phyloP scores from a whole-genome alignment of 2,113 vertebrate species.

The Plecotus auritus region DNA sequence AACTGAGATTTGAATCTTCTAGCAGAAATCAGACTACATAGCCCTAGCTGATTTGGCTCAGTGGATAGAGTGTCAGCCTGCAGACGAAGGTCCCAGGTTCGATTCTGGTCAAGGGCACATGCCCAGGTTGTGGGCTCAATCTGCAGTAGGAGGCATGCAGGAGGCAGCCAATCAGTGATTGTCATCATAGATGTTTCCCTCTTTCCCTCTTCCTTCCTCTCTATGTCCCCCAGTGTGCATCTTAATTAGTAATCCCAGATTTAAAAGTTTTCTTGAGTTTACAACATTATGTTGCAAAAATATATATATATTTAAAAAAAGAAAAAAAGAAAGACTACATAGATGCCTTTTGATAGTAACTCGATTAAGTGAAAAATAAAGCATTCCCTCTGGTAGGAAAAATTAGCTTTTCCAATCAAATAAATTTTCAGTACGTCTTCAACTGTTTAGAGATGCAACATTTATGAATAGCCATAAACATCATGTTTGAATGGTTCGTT shows the following conservation, averaged over 20 bases:
- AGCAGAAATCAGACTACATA: background rate
- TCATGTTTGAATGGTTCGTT: background rate
- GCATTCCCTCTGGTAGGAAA: background rate
- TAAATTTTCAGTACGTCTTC: background rate
- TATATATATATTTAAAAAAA: no score
- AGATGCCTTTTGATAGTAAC: background rate
- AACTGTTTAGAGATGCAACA: background rate
- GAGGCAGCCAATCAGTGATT: no score
- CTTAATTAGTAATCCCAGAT: background rate
- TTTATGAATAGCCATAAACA: background rate
- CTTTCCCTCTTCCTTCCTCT: no score
- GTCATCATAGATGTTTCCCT: no score
- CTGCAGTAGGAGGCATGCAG: no score
- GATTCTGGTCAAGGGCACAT: no score
- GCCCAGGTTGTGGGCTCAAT: no score
- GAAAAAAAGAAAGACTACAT: background rate
- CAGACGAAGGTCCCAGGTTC: no score
- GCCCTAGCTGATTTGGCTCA: no score
- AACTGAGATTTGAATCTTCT: background rate
- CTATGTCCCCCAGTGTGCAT: background rate
- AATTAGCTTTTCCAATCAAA: background rate
- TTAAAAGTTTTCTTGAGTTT: background rate
- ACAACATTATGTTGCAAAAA: background rate
- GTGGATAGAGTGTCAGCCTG: no score
- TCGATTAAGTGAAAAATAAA: conserved; percentile 12